Conservation (phyloP, 2,113 vertebrate genomes). For the Verasper variegatus region DNA sequence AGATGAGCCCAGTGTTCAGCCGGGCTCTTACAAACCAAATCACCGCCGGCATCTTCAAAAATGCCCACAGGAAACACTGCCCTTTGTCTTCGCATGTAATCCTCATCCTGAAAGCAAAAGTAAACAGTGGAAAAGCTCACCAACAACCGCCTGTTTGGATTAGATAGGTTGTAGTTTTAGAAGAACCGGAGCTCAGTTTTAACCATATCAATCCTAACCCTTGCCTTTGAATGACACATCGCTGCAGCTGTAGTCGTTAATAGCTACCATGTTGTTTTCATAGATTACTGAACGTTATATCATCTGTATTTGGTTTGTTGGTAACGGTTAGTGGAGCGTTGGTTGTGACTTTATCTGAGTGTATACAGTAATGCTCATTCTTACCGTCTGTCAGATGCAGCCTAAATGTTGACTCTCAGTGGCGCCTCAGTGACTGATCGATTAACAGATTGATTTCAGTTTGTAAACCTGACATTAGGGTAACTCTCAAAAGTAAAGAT, state of each 20-base stretch:
- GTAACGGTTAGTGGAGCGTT: too few relatives aligned
- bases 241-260: too few relatives aligned
- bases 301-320: neutral
- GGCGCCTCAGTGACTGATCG: conserved; percentile 12
- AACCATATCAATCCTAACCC: conserved; percentile 16
- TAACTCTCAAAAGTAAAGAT: conserved; percentile 17
- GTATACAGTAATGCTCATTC: conserved; percentile 17
- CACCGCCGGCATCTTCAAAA: conserved; percentile 42
- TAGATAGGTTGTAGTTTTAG: conserved; percentile 32
- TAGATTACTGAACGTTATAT: neutral
- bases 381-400: conserved; percentile 28
- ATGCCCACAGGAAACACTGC: conserved; percentile 64
- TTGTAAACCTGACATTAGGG: neutral
- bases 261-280: neutral
- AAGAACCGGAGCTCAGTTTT: conserved; percentile 21
- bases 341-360: conserved; percentile 5
- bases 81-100: conserved; percentile 67
- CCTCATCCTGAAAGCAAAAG: conserved; percentile 63
- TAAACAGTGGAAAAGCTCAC: conserved; percentile 50
- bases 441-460: conserved; percentile 27
- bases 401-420: conserved; percentile 18
- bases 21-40: conserved; percentile 24
- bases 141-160: conserved; percentile 44
- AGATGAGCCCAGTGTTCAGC: neutral
- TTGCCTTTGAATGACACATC: conserved; percentile 23